A percentile compares a stretch with the other conserved stretches of the same genome.
phyloP scores from a whole-genome alignment of 2,888 invertebrate species.

The Diarsia rubi region DNA sequence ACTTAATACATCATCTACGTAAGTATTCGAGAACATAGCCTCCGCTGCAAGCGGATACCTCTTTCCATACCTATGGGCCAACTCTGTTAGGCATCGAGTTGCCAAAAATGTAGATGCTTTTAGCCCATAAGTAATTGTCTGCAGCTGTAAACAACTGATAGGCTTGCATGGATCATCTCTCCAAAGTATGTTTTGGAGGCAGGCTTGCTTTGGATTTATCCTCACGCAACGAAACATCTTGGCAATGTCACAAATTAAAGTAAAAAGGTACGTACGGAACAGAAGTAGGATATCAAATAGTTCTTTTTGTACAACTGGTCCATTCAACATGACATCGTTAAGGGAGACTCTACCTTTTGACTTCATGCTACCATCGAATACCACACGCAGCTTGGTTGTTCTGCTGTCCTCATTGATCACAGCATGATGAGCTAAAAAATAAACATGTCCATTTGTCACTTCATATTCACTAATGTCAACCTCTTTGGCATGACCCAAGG shows the following conservation, averaged over 20 bases:
- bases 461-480: neutral
- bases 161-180: neutral
- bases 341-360: neutral
- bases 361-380: conserved; percentile 8
- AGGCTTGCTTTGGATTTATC: no score
- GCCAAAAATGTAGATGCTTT: conserved; percentile 4
- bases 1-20: no score
- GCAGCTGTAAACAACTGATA: conserved; percentile 1
- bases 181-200: no score
- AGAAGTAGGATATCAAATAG: no score
- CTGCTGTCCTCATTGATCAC: neutral
- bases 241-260: no score
- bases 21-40: no score
- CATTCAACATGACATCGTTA: neutral
- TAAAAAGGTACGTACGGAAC: no score
- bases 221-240: no score
- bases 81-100: neutral
- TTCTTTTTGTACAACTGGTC: neutral
- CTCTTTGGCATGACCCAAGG: neutral
- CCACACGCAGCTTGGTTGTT: neutral
- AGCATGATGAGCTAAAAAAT: neutral
- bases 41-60: no score
- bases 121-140: neutral
- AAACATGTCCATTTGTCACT: neutral
- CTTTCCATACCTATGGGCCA: neutral